A percentile compares a stretch with the other conserved stretches of the same genome.
Conservation (phyloP, 2,888 invertebrate species). For the Theodoxus fluviatilis region DNA sequence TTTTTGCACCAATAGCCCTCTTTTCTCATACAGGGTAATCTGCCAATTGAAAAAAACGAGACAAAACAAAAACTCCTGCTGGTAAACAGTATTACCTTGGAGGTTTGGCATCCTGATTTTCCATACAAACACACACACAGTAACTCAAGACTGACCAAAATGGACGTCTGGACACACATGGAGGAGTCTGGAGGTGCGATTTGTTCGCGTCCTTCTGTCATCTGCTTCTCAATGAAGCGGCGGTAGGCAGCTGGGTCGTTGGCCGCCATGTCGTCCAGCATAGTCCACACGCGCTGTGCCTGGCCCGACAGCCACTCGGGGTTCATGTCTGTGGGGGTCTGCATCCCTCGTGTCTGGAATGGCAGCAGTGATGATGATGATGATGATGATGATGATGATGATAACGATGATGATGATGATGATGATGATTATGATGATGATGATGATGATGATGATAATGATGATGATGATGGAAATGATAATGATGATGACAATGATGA, state of each 20-base stretch:
- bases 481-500: slow-evolving; percentile 7
- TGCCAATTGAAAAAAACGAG: no score
- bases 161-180: slow-evolving; percentile 62
- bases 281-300: slow-evolving; percentile 62
- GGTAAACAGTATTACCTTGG: no score
- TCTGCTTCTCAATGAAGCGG: slow-evolving; percentile 61
- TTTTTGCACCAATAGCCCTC: no score
- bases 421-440: slow-evolving; percentile 31
- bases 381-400: slow-evolving; percentile 34
- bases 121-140: no score
- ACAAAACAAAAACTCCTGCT: no score
- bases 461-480: slow-evolving; percentile 30
- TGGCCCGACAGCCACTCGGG: slow-evolving; percentile 33
- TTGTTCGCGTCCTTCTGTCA: slow-evolving; percentile 52
- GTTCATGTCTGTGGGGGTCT: no score
- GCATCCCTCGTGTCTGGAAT: no score
- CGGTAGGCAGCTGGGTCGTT: slow-evolving; percentile 56
- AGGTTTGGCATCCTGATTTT: no score
- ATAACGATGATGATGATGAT: slow-evolving; percentile 34
- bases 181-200: slow-evolving; percentile 56
- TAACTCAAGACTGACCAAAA: no score
- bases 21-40: no score
- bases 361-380: slow-evolving; percentile 26
- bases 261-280: slow-evolving; percentile 63
- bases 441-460: slow-evolving; percentile 34